Base-by-base conservation (phyloP, 2,113 vertebrate genomes). In the Condylura cristata region DNA sequence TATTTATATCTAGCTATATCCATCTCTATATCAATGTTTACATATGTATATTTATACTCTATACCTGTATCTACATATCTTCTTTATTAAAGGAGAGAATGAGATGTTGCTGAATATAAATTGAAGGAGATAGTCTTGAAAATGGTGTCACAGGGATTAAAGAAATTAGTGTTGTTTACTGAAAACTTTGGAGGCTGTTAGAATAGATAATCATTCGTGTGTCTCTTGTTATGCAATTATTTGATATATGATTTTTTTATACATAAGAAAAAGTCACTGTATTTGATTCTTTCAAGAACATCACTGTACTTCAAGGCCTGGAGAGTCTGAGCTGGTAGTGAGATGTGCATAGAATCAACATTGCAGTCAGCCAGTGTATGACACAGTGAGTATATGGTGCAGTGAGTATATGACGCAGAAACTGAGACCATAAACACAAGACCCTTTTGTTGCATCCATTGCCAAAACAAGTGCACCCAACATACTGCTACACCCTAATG, bases 371-470 rank as follows among this genome's bases (percentile, higher is more conserved):
- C 79, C 37, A 5, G 58, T 32, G 85, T 17, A 51, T 51, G 48
- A 17, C 14, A 8, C 44, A 44, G 7, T 63, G 18, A 66, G 24
- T 16, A 11, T 5, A n/a, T 26, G 34, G 2, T 17, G 11, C 44
- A 44, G 7, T 63, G 18, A 66, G 24, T 16, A 11, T 5, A n/a
- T 26, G 34, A 4, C 17, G 11, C 51, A 17, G 30, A 41, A 32
- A n/a, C 0, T 3, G 3, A 58, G 30, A 32, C 20, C 10, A 8
- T 4, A 1, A 12, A 20, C 6, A 14, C 0, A 4, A 2, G 13
- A 18, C 46, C 28, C 37, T 89, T 51, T 51, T 32, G 78, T 28
- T 82, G 17, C 16, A 39, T 10, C 37, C 70, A 41, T 26, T 4
- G 2, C 37, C n/a, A 63, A 51, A 37, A 12, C 1, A 13, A 11